Evolutionary conservation across 2,888 invertebrate species (phyloP).

Genomic region (Ypsolopha sequella): DNA sequence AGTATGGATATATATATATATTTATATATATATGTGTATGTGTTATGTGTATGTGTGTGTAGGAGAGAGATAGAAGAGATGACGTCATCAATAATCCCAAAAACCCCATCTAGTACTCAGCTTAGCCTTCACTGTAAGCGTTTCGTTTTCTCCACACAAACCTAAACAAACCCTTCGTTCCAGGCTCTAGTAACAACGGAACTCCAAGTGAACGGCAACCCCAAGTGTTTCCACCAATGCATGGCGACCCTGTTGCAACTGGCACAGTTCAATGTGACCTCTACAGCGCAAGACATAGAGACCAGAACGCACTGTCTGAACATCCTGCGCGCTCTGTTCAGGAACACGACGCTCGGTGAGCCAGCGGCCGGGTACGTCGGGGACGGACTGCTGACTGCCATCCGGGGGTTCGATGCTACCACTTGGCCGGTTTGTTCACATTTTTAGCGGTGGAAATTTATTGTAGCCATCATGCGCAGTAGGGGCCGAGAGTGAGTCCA

Average conservation of each 20-base stretch:
- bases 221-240: slow-evolving; percentile 69
- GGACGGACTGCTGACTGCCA: slow-evolving; percentile 77
- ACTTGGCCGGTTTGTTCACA: slow-evolving; percentile 80
- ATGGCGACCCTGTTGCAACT: slow-evolving; percentile 66
- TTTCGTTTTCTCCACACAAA: too few relatives aligned
- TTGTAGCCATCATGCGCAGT: too few relatives aligned
- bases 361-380: slow-evolving; percentile 70
- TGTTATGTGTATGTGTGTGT: too few relatives aligned
- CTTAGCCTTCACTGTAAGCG: too few relatives aligned
- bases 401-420: slow-evolving; percentile 78
- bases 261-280: slow-evolving; percentile 20
- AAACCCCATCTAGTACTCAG: too few relatives aligned
- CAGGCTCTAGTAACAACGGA: slow-evolving; percentile 85
- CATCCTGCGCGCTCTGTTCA: slow-evolving; percentile 82
- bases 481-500: too few relatives aligned
- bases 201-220: slow-evolving; percentile 69
- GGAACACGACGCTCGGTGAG: slow-evolving; percentile 82
- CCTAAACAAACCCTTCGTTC: neutral
- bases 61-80: too few relatives aligned
- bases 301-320: slow-evolving; percentile 86
- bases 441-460: too few relatives aligned
- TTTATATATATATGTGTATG: too few relatives aligned
- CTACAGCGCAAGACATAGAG: slow-evolving; percentile 28
- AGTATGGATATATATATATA: too few relatives aligned
- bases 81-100: too few relatives aligned